phyloP scores from a whole-genome alignment of 2,113 vertebrate species.

The Trachemys scripta region DNA sequence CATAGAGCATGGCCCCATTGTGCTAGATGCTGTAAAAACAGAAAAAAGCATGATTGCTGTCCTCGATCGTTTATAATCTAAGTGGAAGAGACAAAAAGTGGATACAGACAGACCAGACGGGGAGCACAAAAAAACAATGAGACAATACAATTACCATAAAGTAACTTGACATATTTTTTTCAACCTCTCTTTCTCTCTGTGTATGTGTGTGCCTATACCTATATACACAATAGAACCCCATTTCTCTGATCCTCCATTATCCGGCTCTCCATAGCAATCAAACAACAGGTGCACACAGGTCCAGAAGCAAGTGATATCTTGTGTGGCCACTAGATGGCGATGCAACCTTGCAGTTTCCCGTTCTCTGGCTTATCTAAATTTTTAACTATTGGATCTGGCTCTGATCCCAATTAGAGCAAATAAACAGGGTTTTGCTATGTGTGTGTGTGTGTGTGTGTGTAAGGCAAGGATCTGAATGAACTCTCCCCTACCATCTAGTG shows the following conservation, averaged over 20 bases:
- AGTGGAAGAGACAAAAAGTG: too few species aligned
- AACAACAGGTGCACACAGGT: background rate
- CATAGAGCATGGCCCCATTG: background rate
- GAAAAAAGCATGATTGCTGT: too few species aligned
- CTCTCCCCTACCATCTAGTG: background rate
- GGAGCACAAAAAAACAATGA: background rate
- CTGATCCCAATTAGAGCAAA: background rate
- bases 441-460: background rate
- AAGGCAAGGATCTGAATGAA: background rate
- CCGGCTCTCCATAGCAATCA: background rate
- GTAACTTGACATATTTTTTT: background rate
- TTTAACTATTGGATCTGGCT: background rate
- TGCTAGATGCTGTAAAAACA: background rate
- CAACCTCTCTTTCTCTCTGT: background rate
- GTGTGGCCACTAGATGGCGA: background rate
- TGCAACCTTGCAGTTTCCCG: background rate
- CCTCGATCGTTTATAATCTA: too few species aligned
- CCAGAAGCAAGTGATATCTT: background rate
- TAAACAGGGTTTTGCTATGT: background rate
- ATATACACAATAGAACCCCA: background rate
- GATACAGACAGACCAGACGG: background rate
- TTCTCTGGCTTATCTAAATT: background rate
- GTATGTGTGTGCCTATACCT: too few species aligned
- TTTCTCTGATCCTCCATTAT: background rate
- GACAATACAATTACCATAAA: background rate